Base-by-base conservation (phyloP, 30 jellyfish, hydroid and myxozoan genomes). In the Hydractinia symbiolongicarpus region DNA sequence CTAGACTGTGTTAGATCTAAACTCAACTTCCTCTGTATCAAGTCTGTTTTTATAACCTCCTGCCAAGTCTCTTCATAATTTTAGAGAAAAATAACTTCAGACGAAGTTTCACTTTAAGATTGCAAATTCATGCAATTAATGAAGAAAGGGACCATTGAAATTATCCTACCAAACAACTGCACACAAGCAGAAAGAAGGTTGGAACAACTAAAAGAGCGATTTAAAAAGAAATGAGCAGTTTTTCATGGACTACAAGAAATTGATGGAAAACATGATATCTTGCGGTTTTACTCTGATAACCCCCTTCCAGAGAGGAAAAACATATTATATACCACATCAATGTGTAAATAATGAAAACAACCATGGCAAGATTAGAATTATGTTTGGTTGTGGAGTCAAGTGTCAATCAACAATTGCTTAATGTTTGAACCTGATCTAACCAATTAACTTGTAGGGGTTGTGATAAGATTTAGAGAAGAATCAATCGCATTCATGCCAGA, bases 361-460 rank as follows among this genome's bases (percentile, higher is more conserved):
- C n/a, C n/a, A n/a, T n/a, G n/a, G n/a, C 44, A 30, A 30, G 44
- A 30, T 30, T 30, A 30, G 44, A 84, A 81, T 72, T 81, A 84
- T 60, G 76, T 68, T 68, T 77, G 81, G 1, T 66, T 72, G 67
- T 83, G 74, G 76, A 61, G 64, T 73, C 86, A 86, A 73, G 67
- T 73, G 57, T 73, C 76, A 7, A 51, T 83, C 2, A 30, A 30
- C 44, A 30, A 30, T 0, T 30, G 44, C 44, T 30, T 30, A 30
- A 30, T 30, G 14, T 62, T 55, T 51, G 91, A 82, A 62, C 87
- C 86, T 50, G 73, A 81, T 81, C 53, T 81, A 55, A 54, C 73
- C 75, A 81, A 81, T 61, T 54, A 78, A 30, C 44, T 30, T 30
- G 44, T 30, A 30, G 44, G 44, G 2, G 44, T 30, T 30, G 44